Evolutionary conservation across 2,113 vertebrate genomes (phyloP).

Genomic region (Rutilus rutilus): DNA sequence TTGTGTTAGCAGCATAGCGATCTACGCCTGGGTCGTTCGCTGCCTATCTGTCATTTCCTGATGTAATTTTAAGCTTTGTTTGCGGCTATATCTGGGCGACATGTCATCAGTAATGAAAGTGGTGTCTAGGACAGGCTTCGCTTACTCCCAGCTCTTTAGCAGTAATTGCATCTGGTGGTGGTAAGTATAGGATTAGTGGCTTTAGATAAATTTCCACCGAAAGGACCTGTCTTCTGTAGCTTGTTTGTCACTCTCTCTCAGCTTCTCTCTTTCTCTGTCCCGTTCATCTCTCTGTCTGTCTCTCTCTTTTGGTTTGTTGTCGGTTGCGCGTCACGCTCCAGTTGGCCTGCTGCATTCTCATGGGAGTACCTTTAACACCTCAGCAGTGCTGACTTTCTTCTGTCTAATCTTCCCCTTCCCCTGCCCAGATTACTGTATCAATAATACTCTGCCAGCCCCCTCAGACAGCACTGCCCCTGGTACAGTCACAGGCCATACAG

Average conservation of each 20-base stretch:
- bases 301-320: constrained; percentile 47
- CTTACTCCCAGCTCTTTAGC: constrained; percentile 41
- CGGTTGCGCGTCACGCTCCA: constrained; percentile 55
- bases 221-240: constrained; percentile 39
- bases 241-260: constrained; percentile 38
- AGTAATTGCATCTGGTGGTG: constrained; percentile 53
- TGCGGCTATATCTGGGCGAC: constrained; percentile 35
- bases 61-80: constrained; percentile 56
- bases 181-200: constrained; percentile 54
- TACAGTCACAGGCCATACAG: constrained; percentile 20
- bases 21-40: constrained; percentile 24
- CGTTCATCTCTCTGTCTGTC: constrained; percentile 18
- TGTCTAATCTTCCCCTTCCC: constrained; percentile 54
- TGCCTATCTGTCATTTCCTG: constrained; percentile 41
- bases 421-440: constrained; percentile 57
- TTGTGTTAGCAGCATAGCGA: not conserved
- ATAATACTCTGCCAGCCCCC: constrained; percentile 53
- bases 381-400: constrained; percentile 59
- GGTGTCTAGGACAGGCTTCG: constrained; percentile 39
- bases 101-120: constrained; percentile 46
- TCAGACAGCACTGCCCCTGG: constrained; percentile 28
- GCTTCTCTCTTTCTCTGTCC: not conserved
- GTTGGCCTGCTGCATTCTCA: constrained; percentile 59
- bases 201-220: constrained; percentile 52
- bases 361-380: constrained; percentile 60